phyloP scores from a whole-genome alignment of 1,140 invertebrate genomes.

The Drosophila pseudoobscura region DNA sequence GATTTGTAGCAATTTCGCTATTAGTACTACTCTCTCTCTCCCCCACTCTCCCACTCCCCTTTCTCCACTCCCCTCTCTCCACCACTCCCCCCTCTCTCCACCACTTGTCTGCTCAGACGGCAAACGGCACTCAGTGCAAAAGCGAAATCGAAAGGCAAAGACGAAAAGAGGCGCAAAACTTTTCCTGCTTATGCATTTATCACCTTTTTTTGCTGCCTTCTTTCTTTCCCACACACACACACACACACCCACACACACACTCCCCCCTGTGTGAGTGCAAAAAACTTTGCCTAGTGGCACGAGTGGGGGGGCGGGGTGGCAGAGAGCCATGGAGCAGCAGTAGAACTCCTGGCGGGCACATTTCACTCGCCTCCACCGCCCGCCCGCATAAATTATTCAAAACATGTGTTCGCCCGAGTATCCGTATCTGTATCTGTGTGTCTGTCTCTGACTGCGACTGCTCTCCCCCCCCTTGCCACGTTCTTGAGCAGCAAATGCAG shows the following conservation, averaged over 20 bases:
- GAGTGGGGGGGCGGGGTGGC: conserved; percentile 11
- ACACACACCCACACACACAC: too few relatives aligned
- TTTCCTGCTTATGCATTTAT: conserved; percentile 81
- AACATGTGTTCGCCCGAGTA: conserved; percentile 71
- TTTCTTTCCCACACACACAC: neutral
- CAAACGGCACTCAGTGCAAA: conserved; percentile 2
- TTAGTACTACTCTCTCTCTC: conserved; percentile 40
- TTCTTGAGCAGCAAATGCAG: conserved; percentile 54
- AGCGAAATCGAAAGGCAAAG: conserved; percentile 46
- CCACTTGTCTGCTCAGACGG: neutral
- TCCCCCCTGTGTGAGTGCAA: conserved; percentile 14
- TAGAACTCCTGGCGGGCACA: conserved; percentile 75
- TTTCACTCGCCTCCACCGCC: conserved; percentile 71
- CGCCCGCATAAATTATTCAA: conserved; percentile 81
- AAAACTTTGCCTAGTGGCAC: conserved; percentile 75
- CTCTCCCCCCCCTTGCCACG: conserved; percentile 7
- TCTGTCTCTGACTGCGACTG: conserved; percentile 59
- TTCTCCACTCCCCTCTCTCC: neutral
- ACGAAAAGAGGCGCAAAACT: conserved; percentile 59
- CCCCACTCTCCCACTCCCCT: neutral
- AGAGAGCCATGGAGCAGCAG: conserved; percentile 7
- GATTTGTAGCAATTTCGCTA: conserved; percentile 82
- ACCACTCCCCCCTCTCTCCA: neutral
- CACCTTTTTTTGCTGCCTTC: conserved; percentile 46
- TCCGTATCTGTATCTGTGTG: conserved; percentile 55